phyloP scores from a whole-genome alignment of 1,140 invertebrate genomes.

The Pseudoatta argentina region DNA sequence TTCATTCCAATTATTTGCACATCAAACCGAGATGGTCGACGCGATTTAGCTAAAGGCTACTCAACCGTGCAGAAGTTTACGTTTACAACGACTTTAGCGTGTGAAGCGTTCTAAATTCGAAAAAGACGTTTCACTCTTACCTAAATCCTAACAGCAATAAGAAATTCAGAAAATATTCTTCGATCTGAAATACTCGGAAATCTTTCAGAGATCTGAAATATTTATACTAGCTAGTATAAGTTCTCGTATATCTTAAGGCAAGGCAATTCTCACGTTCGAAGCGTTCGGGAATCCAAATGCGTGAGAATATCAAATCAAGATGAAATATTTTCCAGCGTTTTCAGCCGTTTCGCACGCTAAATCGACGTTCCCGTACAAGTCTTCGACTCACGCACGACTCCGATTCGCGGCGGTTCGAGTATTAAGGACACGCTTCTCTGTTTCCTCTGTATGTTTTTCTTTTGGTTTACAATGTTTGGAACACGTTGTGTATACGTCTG shows the following conservation, averaged over 20 bases:
- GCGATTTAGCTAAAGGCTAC: conserved; percentile 16
- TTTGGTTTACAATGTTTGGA: conserved; percentile 65
- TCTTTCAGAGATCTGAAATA: conserved; percentile 40
- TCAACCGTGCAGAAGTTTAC: conserved; percentile 32
- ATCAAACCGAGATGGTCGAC: neutral
- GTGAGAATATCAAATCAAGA: conserved; percentile 28
- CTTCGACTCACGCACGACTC: conserved; percentile 51
- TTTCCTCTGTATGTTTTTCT: conserved; percentile 39
- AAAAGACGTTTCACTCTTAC: conserved; percentile 17
- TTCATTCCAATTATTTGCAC: neutral
- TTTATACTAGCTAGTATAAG: conserved; percentile 22
- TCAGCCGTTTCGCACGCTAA: conserved; percentile 53
- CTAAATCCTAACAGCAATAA: conserved; percentile 54
- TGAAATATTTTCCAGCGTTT: conserved; percentile 3
- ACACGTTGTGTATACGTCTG: conserved; percentile 54
- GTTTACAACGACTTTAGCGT: conserved; percentile 46
- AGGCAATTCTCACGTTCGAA: conserved; percentile 50
- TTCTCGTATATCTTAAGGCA: conserved; percentile 60
- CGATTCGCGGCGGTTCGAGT: conserved; percentile 65
- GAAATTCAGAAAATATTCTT: conserved; percentile 55
- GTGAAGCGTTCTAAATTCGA: conserved; percentile 48
- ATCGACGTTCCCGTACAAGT: conserved; percentile 42
- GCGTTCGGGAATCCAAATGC: conserved; percentile 47
- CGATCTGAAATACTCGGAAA: conserved; percentile 21
- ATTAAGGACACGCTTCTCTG: conserved; percentile 66